Percentiles rank a stretch among this genome's conserved stretches.
These are phyloP conservation scores for Dicyrtomina minuta DNA, from an alignment of 2,888 invertebrate species.

Conservation along the genomic window DNA sequence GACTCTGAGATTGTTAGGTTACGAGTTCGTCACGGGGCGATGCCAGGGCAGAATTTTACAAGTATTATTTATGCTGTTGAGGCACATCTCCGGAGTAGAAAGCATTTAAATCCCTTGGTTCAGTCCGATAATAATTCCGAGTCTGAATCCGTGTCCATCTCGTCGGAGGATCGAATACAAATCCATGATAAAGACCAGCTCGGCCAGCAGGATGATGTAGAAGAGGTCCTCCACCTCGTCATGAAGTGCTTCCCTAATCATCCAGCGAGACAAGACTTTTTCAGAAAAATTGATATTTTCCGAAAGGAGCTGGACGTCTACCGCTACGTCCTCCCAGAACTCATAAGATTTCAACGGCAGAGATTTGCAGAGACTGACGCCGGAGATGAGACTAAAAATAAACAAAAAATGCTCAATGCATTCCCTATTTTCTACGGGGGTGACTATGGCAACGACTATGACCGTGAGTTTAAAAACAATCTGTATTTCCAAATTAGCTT, in stretches of 20 bases:
- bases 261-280: conserved; percentile 28
- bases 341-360: conserved; percentile 21
- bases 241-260: conserved; percentile 36
- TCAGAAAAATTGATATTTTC: conserved; percentile 30
- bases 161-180: too few relatives aligned
- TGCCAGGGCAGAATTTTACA: conserved; percentile 25
- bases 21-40: conserved; percentile 1
- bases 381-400: background rate
- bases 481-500: too few relatives aligned
- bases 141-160: too few relatives aligned
- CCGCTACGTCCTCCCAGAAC: conserved; percentile 23
- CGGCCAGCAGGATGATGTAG: too few relatives aligned
- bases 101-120: too few relatives aligned
- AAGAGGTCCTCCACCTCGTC: conserved; percentile 14
- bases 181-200: too few relatives aligned
- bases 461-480: conserved; percentile 26
- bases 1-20: conserved; percentile 20
- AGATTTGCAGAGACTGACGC: background rate
- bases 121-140: too few relatives aligned
- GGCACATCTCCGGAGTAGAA: background rate
- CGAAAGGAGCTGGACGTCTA: conserved; percentile 32
- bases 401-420: background rate
- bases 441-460: conserved; percentile 23
- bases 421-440: conserved; percentile 28
- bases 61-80: conserved; percentile 18